Percentiles rank a stretch among this genome's conserved stretches.
These are phyloP conservation scores for Drosophila greeni DNA, from an alignment of 2,888 invertebrate species.

Conservation along the genomic window DNA sequence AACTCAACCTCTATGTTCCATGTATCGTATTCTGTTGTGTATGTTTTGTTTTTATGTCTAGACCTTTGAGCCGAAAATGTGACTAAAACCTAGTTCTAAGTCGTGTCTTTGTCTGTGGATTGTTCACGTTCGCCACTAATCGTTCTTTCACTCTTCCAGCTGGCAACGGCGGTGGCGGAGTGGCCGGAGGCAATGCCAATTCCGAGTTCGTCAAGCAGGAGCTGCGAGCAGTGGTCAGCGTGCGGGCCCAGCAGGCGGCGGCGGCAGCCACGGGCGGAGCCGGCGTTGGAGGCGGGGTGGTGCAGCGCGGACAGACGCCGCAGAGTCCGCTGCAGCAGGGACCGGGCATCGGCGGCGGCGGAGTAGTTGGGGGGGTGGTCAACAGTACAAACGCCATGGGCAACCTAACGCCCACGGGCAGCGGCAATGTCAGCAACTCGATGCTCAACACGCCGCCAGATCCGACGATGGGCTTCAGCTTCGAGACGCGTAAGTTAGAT, in stretches of 20 bases:
- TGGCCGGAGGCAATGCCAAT: conserved; percentile 81
- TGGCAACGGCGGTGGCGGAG: conserved; percentile 53
- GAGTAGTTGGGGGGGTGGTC: conserved; percentile 49
- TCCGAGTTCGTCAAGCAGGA: conserved; percentile 95
- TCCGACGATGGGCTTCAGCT: conserved; percentile 77
- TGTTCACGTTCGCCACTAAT: conserved; percentile 9
- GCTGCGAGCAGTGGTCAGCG: conserved; percentile 91
- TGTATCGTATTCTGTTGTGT: conserved; percentile 60
- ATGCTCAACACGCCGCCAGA: conserved; percentile 78
- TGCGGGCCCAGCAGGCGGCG: conserved; percentile 81
- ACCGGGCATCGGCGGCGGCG: conserved; percentile 66
- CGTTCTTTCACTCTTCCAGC: conserved; percentile 55
- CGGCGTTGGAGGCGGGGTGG: conserved; percentile 61
- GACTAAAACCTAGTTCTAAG: conserved; percentile 52
- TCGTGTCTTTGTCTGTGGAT: not conserved
- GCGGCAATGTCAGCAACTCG: conserved; percentile 65
- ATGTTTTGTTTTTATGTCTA: conserved; percentile 56
- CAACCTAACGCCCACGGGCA: conserved; percentile 64
- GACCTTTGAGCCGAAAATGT: conserved; percentile 47
- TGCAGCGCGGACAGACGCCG: conserved; percentile 75
- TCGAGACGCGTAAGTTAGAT: conserved; percentile 77
- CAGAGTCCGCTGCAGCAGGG: conserved; percentile 78
- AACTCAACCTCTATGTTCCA: conserved; percentile 36
- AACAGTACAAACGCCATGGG: conserved; percentile 76
- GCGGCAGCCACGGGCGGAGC: conserved; percentile 76